Conservation (phyloP, 2,888 invertebrate species). For the Crematogaster levior region DNA sequence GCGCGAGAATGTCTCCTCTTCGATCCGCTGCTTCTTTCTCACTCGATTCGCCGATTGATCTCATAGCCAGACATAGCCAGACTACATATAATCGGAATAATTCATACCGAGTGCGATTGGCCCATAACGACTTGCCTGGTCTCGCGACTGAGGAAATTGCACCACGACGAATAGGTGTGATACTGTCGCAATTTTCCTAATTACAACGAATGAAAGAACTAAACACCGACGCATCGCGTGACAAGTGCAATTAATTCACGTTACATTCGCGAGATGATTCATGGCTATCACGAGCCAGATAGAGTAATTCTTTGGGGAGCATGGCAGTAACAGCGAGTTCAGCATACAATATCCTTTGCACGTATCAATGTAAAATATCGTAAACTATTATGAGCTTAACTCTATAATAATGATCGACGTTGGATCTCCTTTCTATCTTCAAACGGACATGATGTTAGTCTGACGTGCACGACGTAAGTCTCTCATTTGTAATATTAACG, state of each 20-base stretch:
- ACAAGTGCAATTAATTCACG: conserved; percentile 37
- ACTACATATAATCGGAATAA: conserved; percentile 70
- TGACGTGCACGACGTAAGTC: conserved; percentile 32
- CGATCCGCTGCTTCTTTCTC: conserved; percentile 75
- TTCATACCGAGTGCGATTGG: conserved; percentile 56
- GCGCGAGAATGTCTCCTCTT: conserved; percentile 69
- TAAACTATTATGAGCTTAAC: conserved; percentile 6
- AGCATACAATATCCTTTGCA: not conserved
- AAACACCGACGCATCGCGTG: conserved; percentile 31
- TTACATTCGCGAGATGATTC: conserved; percentile 32
- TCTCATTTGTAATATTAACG: conserved; percentile 51
- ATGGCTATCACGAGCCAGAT: conserved; percentile 20
- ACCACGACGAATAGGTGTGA: not conserved
- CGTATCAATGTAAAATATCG: conserved; percentile 5
- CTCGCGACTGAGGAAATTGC: conserved; percentile 9
- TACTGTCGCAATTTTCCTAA: conserved; percentile 47
- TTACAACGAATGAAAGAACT: conserved; percentile 26
- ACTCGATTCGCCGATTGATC: conserved; percentile 67
- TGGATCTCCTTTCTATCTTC: conserved; percentile 19
- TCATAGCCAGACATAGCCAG: conserved; percentile 70
- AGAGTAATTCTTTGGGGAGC: conserved; percentile 25
- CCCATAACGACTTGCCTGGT: conserved; percentile 1
- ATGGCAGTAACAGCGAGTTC: not conserved
- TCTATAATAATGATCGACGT: conserved; percentile 35
- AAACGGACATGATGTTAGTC: conserved; percentile 8